A percentile compares a stretch with the other conserved stretches of the same genome.
phyloP scores from a whole-genome alignment of 2,113 vertebrate species.

The Cepphus grylle region DNA sequence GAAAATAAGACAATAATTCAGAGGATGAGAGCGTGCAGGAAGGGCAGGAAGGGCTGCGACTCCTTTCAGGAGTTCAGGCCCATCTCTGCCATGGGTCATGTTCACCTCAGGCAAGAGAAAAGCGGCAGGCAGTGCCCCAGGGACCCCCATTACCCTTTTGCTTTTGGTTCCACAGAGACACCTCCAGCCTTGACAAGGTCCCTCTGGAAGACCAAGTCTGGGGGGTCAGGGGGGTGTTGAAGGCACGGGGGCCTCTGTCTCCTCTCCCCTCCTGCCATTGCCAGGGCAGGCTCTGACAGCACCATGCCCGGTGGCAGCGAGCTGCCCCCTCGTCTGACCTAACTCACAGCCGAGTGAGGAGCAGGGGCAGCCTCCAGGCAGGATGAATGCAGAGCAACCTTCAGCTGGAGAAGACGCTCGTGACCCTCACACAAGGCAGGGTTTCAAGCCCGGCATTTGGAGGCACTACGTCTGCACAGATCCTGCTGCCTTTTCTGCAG shows the following conservation, averaged over 20 bases:
- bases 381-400: not conserved
- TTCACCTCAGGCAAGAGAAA: slow-evolving; percentile 24
- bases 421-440: not conserved
- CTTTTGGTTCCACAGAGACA: not conserved
- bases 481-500: not conserved
- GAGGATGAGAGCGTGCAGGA: slow-evolving; percentile 54
- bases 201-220: not conserved
- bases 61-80: slow-evolving; percentile 67
- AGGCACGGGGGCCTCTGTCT: not conserved
- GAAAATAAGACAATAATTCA: slow-evolving; percentile 74
- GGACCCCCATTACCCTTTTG: not conserved
- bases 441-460: not conserved
- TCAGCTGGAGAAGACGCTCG: not conserved
- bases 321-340: not conserved
- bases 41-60: slow-evolving; percentile 58
- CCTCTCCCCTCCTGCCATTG: not conserved
- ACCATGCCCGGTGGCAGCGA: not conserved
- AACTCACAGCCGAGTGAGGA: not conserved
- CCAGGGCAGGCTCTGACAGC: not conserved
- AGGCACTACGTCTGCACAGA: not conserved
- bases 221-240: not conserved
- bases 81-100: slow-evolving; percentile 21
- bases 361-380: not conserved
- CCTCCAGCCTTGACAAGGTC: not conserved
- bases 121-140: not conserved